Conservation (phyloP, 2,113 vertebrate species). For the Tympanuchus pallidicinctus region DNA sequence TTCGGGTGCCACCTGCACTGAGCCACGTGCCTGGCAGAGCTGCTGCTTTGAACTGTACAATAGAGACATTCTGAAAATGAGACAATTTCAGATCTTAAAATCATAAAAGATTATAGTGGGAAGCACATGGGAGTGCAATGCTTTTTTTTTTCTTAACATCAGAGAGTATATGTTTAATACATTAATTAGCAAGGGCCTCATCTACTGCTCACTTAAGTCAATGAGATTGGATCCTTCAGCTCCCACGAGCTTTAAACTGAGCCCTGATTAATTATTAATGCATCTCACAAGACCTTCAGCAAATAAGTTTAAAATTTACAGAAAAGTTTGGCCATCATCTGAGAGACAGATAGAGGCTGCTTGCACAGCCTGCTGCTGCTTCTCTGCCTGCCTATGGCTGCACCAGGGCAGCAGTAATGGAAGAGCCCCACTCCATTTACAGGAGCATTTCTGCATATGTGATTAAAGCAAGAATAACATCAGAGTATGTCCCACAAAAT, state of each 20-base stretch:
- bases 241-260: background rate
- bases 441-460: accelerated
- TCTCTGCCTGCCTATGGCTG: background rate
- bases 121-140: background rate
- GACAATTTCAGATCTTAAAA: background rate
- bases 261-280: background rate
- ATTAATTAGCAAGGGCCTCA: background rate
- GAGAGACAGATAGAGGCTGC: background rate
- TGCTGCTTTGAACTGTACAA: background rate
- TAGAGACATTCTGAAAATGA: background rate
- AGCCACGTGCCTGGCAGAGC: accelerated
- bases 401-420: accelerated
- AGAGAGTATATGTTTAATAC: background rate
- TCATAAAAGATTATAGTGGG: accelerated
- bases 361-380: accelerated
- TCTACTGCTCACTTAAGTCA: background rate
- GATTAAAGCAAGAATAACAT: background rate
- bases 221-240: background rate
- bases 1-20: accelerated
- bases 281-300: background rate
- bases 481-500: accelerated
- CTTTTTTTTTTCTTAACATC: background rate
- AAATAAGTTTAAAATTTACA: conserved; percentile 5
- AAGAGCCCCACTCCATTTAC: background rate
- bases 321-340: background rate